Evolutionary conservation across 2,113 vertebrate genomes (phyloP), one percentile per base, ranked within the genome.

Genomic region (Nothoprocta perdicaria): DNA sequence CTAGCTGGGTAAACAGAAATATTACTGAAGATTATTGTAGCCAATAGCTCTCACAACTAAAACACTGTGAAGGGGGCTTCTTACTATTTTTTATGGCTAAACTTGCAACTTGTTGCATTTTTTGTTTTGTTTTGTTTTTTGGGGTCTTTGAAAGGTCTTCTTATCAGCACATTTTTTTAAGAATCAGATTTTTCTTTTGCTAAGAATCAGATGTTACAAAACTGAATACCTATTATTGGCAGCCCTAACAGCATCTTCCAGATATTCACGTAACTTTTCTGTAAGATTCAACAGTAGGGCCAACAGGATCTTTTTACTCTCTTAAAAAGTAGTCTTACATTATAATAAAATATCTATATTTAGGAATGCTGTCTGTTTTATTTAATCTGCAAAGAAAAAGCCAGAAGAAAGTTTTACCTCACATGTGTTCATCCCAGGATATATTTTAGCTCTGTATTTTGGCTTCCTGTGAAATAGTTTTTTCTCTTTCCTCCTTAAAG

Each of bases 1-100:
- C 95, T 97, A 89, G 86, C 85, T 84, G 86, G 84, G 86, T 94
- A 80, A 85, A 94, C 88, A 90, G 87, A 90, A 94, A 83, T 87
- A 66, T 72, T 93, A 84, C 33, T 66, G 82, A 90, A 90, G 84
- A 71, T 95, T 61, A 65, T 85, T 81, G 63, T 67, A 40, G 43
- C 90, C 55, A 69, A 1, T 93, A 0, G 2, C 63, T 94, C 69
- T 77, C 74, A 11, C 38, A 78, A 26, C 79, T 72, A 43, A 82
- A 94, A 33, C 38, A 31, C 74, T 40, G 11, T 61, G 67, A 52
- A 85, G 80, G 69, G 86, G 74, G 21, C 69, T 91, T 71, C 46
- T 33, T 41, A 24, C 16, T 85, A 45, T n/a, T 88, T 89, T 89
- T 76, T 45, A 7, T 71, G 46, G 21, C 31, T 87, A 74, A 80